These are phyloP conservation scores for Cyaniris semiargus DNA, from an alignment of 2,888 invertebrate species.

Conservation along the genomic window DNA sequence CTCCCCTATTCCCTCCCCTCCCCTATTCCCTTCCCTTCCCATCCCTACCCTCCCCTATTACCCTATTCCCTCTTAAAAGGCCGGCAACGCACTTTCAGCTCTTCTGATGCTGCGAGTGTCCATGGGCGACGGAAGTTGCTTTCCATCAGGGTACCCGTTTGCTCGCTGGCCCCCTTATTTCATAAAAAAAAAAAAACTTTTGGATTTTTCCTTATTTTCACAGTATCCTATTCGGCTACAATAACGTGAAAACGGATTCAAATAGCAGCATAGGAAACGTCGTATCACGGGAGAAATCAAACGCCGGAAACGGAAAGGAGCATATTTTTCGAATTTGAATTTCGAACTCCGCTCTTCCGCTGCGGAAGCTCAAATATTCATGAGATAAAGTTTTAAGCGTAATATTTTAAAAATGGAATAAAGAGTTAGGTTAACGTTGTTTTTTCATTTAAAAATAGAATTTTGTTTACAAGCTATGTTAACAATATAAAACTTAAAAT, in stretches of 20 bases:
- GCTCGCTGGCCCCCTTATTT: too few relatives aligned
- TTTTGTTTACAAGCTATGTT: neutral
- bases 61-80: too few relatives aligned
- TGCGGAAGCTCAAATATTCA: slow-evolving; percentile 69
- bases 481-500: neutral
- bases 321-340: slow-evolving; percentile 81
- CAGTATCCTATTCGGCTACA: slow-evolving; percentile 41
- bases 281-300: slow-evolving; percentile 77
- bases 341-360: slow-evolving; percentile 74
- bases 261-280: slow-evolving; percentile 69
- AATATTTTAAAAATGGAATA: slow-evolving; percentile 41
- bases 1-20: too few relatives aligned
- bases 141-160: too few relatives aligned
- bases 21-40: too few relatives aligned
- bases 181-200: too few relatives aligned
- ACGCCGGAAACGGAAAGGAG: slow-evolving; percentile 78
- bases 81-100: too few relatives aligned
- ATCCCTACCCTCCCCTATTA: too few relatives aligned
- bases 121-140: too few relatives aligned
- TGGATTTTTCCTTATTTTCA: neutral
- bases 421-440: slow-evolving; percentile 19
- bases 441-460: slow-evolving; percentile 6
- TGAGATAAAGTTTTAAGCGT: slow-evolving; percentile 65
- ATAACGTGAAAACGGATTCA: slow-evolving; percentile 48
- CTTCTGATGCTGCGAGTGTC: too few relatives aligned